phyloP scores from a whole-genome alignment of 2,888 invertebrate species.

The Pyrrhia umbra region DNA sequence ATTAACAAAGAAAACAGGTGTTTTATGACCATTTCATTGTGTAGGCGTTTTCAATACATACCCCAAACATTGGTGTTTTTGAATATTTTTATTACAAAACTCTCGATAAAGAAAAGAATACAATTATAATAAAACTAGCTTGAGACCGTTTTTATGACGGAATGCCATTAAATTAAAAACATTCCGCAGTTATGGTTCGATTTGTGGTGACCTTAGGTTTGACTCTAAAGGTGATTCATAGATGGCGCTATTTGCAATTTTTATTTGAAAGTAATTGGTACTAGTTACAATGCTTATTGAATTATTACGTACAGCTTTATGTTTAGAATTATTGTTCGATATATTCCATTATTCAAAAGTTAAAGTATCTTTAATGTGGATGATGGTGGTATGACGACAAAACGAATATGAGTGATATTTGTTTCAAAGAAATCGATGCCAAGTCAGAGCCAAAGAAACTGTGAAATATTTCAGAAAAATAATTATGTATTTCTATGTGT shows the following conservation, averaged over 20 bases:
- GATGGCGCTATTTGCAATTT: constrained; percentile 3
- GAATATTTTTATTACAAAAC: constrained; percentile 29
- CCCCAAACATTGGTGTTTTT: constrained; percentile 11
- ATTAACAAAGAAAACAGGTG: constrained; percentile 1
- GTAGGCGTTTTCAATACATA: neutral
- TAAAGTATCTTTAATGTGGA: too few species aligned
- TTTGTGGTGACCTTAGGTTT: constrained; percentile 23
- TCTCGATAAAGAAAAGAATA: constrained; percentile 30
- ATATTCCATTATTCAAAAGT: too few species aligned
- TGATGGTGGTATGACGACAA: too few species aligned
- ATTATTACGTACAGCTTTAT: too few species aligned
- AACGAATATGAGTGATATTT: too few species aligned
- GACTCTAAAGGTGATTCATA: constrained; percentile 16
- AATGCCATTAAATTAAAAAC: constrained; percentile 36
- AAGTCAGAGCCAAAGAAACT: too few species aligned
- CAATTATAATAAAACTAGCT: constrained; percentile 53
- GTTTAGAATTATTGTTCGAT: too few species aligned
- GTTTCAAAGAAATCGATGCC: too few species aligned
- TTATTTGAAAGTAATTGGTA: too few species aligned
- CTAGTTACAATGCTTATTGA: too few species aligned
- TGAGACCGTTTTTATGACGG: constrained; percentile 35
- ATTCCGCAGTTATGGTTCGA: constrained; percentile 7
- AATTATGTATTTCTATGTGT: too few species aligned
- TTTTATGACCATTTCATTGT: constrained; percentile 9
- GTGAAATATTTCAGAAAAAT: too few species aligned